Percentiles rank a stretch among this genome's conserved stretches.
phyloP scores from a whole-genome alignment of 2,888 invertebrate genomes.

The Nineta flava region DNA sequence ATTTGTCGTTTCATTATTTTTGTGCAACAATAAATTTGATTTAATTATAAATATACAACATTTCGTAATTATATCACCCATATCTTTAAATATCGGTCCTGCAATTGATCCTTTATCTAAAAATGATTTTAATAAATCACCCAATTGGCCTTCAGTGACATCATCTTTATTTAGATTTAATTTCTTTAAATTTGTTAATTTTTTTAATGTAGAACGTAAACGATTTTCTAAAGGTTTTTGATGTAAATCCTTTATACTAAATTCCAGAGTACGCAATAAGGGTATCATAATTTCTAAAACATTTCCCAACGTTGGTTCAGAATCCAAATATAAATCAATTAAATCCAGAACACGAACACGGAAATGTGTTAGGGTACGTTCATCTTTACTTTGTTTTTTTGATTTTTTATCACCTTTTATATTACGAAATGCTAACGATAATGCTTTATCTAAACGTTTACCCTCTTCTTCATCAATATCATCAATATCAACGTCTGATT shows the following conservation, averaged over 20 bases:
- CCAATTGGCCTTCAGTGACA: slow-evolving; percentile 35
- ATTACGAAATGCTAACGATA: slow-evolving; percentile 57
- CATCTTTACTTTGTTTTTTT: slow-evolving; percentile 39
- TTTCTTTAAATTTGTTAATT: slow-evolving; percentile 40
- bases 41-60: slow-evolving; percentile 47
- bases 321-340: slow-evolving; percentile 54
- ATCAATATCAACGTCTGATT: slow-evolving; percentile 55
- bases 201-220: slow-evolving; percentile 43
- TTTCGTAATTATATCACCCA: slow-evolving; percentile 45
- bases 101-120: slow-evolving; percentile 43
- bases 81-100: slow-evolving; percentile 44
- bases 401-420: slow-evolving; percentile 33
- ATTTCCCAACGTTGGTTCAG: slow-evolving; percentile 48
- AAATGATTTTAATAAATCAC: slow-evolving; percentile 36
- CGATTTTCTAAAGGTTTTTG: slow-evolving; percentile 48
- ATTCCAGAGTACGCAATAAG: slow-evolving; percentile 49
- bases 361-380: slow-evolving; percentile 53
- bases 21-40: slow-evolving; percentile 38
- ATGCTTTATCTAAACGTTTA: slow-evolving; percentile 49
- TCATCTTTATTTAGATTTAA: slow-evolving; percentile 39
- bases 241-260: slow-evolving; percentile 49
- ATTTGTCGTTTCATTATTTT: slow-evolving; percentile 23
- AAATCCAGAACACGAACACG: slow-evolving; percentile 59
- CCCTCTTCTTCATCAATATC: slow-evolving; percentile 64
- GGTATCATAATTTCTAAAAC: slow-evolving; percentile 53